Base-by-base conservation (phyloP, 2,797 vertebrate genomes). In the Sciurus carolinensis region DNA sequence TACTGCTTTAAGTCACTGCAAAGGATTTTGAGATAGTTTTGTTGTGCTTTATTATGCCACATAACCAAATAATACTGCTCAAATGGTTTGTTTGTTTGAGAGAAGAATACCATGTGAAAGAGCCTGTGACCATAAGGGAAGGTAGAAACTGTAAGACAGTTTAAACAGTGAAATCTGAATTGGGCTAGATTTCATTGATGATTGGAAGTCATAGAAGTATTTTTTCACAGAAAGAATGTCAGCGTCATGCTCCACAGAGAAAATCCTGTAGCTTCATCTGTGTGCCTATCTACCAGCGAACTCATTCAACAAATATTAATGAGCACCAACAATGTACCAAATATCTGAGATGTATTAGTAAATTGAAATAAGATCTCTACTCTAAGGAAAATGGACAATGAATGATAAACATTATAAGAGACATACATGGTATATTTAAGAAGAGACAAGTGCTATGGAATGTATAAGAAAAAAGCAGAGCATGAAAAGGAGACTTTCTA, bases 401-500 rank as follows among this genome's bases (percentile, higher is more conserved):
- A 39, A 91, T 92, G 96, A 79, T 18, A 83, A 75, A 75, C 17
- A 47, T 6, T 94, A 84, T 6, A 52, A 47, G 14, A 54, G 9
- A 14, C 42, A 26, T 24, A 42, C 71, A 18, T 28, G 1, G 11
- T 50, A 64, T 50, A 73, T 54, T 57, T 79, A 94, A 36, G 94
- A 85, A 92, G 26, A 86, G 14, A n/a, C 5, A 79, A 24, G 2
- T 18, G 9, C 11, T 24, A 7, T 59, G 7, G 11, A 42, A 88
- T 94, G 92, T 30, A 28, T 36, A 89, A 81, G 24, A 4, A 52
- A 93, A 93, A 95, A 82, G 9, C 17, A 87, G 24, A 83, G 4
- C 9, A 11, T 47, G 7, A 26, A 22, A 91, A 7, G 57, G 30
- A 87, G 7, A 6, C 6, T n/a, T 93, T 13, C 2, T 66, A 54